Evolutionary conservation across 2,797 vertebrate species (phyloP), one percentile per base, ranked within the genome.

Genomic region (Psittacula derbiana): DNA sequence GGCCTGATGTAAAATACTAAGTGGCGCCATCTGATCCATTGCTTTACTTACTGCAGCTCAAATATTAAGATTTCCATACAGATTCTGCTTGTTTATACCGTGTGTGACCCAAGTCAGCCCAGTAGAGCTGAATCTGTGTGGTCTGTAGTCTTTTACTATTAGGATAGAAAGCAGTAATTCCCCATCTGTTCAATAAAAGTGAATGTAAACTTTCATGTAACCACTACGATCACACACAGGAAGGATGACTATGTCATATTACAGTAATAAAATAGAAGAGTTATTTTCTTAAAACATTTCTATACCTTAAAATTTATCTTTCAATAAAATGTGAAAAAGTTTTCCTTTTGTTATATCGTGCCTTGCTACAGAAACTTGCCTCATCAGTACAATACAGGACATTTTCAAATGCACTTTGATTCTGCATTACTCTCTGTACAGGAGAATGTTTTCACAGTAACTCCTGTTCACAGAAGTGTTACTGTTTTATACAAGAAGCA

Each of bases 101-200:
- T 46, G 47, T 44, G 16, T 74, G 72, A 92, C 75, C 60, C 40
- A 84, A 80, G 79, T 67, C 78, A 92, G 27, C 27, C 33, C 40
- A 33, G 20, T 30, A 64, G 44, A 89, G 41, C 40, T 86, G 60
- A 93, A 86, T 91, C 82, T 96, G 96, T 97, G 95, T 97, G 97
- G 95, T 97, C 96, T 90, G 16, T 8, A 53, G 72, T 62, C 40
- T 92, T 89, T 75, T 87, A 31, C n/a, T 41, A 6, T 27, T 60
- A 28, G 33, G 71, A 96, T 40, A 89, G 21, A 93, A 82, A 93
- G 16, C 82, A 96, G 82, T n/a, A 47, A 90, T 71, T 73, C 83
- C 58, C 55, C 80, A 92, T 88, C 33, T 81, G 16, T 47, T 78
- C 84, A 90, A 57, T 80, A 86, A 94, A 95, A 86, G 30, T 18